phyloP scores from a whole-genome alignment of 2,113 vertebrate genomes.

The Canis aureus region DNA sequence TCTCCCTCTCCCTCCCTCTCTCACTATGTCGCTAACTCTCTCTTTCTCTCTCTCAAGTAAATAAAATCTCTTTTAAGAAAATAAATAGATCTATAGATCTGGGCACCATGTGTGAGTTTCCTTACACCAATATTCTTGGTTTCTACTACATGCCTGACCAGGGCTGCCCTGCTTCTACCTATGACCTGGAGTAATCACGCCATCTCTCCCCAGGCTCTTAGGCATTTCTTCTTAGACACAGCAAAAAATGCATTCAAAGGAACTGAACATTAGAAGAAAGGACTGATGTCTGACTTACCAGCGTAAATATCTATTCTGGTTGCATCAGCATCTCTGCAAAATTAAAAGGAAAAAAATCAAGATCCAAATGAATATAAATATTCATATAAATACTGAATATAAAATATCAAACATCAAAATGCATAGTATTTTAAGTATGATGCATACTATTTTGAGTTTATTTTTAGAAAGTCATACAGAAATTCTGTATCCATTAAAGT shows the following conservation, averaged over 20 bases:
- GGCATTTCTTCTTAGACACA: conserved; percentile 22
- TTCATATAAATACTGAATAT: background rate
- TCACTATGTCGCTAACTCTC: background rate
- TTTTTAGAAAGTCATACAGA: conserved; percentile 53
- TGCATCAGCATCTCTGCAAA: conserved; percentile 96
- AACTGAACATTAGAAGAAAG: conserved; percentile 39
- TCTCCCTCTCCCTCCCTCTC: background rate
- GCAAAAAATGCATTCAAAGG: background rate
- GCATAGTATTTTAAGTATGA: background rate
- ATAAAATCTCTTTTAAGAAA: background rate
- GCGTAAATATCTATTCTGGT: conserved; percentile 98
- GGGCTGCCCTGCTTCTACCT: background rate
- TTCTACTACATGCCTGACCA: background rate
- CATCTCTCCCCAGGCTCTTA: background rate
- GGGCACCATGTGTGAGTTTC: background rate
- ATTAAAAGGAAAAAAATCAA: conserved; percentile 60
- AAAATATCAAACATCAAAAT: conserved; percentile 56
- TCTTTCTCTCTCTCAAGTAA: background rate
- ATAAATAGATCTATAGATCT: conserved; percentile 4
- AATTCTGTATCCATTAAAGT: conserved; percentile 49
- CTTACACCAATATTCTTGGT: conserved; percentile 24
- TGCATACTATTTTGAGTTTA: conserved; percentile 38
- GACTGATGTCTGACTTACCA: conserved; percentile 88
- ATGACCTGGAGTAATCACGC: background rate
- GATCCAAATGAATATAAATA: background rate